Base-by-base conservation (phyloP, 1,140 invertebrate species). In the Heliothis virescens region DNA sequence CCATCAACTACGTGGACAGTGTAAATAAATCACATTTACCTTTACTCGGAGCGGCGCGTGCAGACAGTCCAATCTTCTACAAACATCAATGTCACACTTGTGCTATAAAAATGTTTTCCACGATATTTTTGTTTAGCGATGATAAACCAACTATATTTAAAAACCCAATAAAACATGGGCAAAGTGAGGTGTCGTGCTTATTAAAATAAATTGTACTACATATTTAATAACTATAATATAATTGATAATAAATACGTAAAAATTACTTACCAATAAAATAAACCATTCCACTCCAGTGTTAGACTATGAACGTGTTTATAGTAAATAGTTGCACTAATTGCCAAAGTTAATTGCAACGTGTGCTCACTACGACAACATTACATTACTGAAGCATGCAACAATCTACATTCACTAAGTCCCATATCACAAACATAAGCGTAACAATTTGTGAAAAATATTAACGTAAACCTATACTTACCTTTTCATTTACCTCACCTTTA, bases 401-500 rank as follows among this genome's bases (percentile, higher is more conserved):
- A 85, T 87, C 82, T 87, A 87, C 85, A 75, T 72, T 74, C 48
- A 75, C 60, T 85, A 79, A 78, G 78, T 82, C 87, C 89, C 88
- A 88, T 79, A 82, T 81, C 79, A 89, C 87, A 91, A 86, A 87
- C 85, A 90, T 79, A 88, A 89, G 88, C 91, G 63, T 84, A 87
- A 85, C 79, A 82, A 74, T 79, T 60, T 34, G 9, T 53, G 60
- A 65, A 34, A 41, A 72, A 59, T 73, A 77, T 55, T 79, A 81
- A 62, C 21, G 34, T 26, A 79, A 82, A 76, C 76, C 63, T 62
- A 86, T 89, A 94, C 93, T 94, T 91, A 94, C 93, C 92, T 89
- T 86, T 15, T 26, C 65, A 21, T 55, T 87, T 93, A 94, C 92
- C 93, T 94, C 92, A 83, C 92, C 93, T 92, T 87, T 84, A 84